Evolutionary conservation across 2,797 vertebrate genomes (phyloP).

Genomic region (Karalla daura): DNA sequence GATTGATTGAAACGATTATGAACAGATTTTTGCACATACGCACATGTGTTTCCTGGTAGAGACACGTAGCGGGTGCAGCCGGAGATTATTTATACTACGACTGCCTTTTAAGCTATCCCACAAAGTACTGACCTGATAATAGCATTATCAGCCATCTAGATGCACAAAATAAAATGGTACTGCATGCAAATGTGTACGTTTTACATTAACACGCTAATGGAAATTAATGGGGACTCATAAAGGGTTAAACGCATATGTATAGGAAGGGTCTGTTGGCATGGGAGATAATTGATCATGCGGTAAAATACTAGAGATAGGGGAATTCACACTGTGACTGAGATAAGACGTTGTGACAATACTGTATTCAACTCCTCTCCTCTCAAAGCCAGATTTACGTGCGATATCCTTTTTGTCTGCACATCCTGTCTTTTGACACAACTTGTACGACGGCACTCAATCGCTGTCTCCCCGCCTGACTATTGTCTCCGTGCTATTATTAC

Average conservation of each 20-base stretch:
- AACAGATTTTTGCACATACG: too few species aligned
- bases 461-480: conserved; percentile 69
- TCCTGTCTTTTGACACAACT: conserved; percentile 73
- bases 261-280: conserved; percentile 49
- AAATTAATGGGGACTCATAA: conserved; percentile 50
- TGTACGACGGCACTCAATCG: conserved; percentile 71
- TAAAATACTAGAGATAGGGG: conserved; percentile 64
- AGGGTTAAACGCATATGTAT: conserved; percentile 49
- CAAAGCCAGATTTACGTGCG: conserved; percentile 68
- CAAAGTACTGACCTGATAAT: too few species aligned
- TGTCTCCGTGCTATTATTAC: conserved; percentile 80
- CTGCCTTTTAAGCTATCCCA: too few species aligned
- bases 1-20: too few species aligned
- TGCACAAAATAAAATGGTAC: neutral
- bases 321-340: conserved; percentile 70
- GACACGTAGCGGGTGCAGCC: too few species aligned
- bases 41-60: too few species aligned
- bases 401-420: conserved; percentile 74
- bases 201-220: conserved; percentile 35
- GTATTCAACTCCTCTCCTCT: conserved; percentile 64
- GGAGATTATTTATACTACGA: too few species aligned
- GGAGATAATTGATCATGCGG: conserved; percentile 70
- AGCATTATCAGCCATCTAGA: conserved; percentile 47
- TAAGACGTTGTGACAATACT: conserved; percentile 71
- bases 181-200: conserved; percentile 31